Percentiles rank a stretch among this genome's conserved stretches.
phyloP scores from a whole-genome alignment of 2,888 invertebrate genomes.

The Ochropleura plecta region DNA sequence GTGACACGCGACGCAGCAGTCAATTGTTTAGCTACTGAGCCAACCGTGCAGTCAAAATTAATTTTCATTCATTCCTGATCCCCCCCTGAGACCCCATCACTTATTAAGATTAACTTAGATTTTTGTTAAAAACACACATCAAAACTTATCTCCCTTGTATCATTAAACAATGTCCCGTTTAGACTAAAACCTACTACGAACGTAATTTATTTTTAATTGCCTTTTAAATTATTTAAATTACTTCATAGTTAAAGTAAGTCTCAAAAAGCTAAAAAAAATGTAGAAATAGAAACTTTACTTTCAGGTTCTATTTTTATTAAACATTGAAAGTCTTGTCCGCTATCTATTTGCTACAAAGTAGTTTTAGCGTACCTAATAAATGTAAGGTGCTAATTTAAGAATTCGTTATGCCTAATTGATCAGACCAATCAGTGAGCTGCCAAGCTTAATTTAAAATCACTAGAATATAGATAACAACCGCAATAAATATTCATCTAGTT shows the following conservation, averaged over 20 bases:
- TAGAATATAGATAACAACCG: constrained; percentile 46
- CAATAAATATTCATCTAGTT: constrained; percentile 44
- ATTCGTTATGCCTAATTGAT: constrained; percentile 48
- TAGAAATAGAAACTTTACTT: constrained; percentile 8
- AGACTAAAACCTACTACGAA: neutral
- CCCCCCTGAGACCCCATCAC: too few species aligned
- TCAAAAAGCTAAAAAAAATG: constrained; percentile 8
- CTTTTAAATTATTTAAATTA: constrained; percentile 12
- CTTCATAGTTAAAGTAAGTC: neutral
- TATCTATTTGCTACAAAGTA: constrained; percentile 17
- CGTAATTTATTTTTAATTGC: constrained; percentile 13
- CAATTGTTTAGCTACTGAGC: too few species aligned
- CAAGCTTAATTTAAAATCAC: constrained; percentile 38
- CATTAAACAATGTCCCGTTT: neutral
- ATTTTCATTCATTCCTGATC: too few species aligned
- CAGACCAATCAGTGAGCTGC: constrained; percentile 34
- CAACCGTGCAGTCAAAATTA: too few species aligned
- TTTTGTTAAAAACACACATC: neutral
- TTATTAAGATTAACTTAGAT: too few species aligned
- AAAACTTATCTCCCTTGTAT: neutral
- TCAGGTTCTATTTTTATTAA: constrained; percentile 5
- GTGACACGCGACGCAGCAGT: too few species aligned
- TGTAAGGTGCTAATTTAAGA: constrained; percentile 40
- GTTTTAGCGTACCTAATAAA: constrained; percentile 18
- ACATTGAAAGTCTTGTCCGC: constrained; percentile 9